Conservation (phyloP, 2,888 invertebrate genomes). For the Biston stratarius region DNA sequence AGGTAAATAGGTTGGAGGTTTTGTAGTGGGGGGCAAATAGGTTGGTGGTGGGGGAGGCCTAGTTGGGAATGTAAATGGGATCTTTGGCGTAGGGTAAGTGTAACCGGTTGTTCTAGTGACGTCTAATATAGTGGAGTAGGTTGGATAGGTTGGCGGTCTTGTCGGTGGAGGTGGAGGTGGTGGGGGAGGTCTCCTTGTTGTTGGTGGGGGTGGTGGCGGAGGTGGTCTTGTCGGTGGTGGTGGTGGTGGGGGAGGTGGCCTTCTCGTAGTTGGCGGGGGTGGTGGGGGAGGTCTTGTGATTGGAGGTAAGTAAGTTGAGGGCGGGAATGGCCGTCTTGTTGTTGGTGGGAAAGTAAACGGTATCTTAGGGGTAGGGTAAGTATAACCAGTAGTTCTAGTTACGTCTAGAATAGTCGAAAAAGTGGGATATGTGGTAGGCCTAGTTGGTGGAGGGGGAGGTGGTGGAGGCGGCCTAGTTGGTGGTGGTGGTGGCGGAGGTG, state of each 20-base stretch:
- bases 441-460: slow-evolving; percentile 31
- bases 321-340: slow-evolving; percentile 44
- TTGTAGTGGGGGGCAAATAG: slow-evolving; percentile 38
- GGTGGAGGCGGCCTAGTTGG: slow-evolving; percentile 40
- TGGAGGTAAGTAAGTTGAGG: slow-evolving; percentile 46
- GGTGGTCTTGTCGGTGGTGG: slow-evolving; percentile 47
- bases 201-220: slow-evolving; percentile 46
- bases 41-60: slow-evolving; percentile 42
- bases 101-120: slow-evolving; percentile 62
- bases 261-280: slow-evolving; percentile 36
- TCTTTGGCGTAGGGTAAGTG: slow-evolving; percentile 56
- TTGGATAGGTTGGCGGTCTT: slow-evolving; percentile 40
- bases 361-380: slow-evolving; percentile 56
- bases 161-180: slow-evolving; percentile 48
- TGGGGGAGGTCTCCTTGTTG: slow-evolving; percentile 48
- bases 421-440: slow-evolving; percentile 21
- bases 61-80: slow-evolving; percentile 49
- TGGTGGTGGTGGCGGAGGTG: slow-evolving; percentile 40
- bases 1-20: slow-evolving; percentile 40
- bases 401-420: slow-evolving; percentile 43
- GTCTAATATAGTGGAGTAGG: slow-evolving; percentile 43
- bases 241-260: slow-evolving; percentile 33
- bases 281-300: slow-evolving; percentile 42
- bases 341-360: slow-evolving; percentile 48
- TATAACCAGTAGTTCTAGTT: slow-evolving; percentile 60